These are phyloP conservation scores for Argynnis bischoffii DNA, from an alignment of 2,888 invertebrate species.

Conservation along the genomic window DNA sequence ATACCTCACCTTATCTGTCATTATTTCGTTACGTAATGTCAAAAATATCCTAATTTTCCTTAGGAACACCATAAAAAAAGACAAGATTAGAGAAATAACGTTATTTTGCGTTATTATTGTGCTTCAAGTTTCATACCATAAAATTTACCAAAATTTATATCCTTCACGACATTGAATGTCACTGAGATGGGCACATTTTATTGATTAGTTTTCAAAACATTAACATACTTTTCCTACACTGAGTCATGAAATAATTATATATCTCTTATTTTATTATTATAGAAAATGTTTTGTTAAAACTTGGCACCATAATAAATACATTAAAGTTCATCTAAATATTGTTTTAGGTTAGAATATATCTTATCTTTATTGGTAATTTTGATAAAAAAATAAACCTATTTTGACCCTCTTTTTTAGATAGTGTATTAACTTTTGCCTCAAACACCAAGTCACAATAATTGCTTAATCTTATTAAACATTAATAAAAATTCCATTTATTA, in stretches of 20 bases:
- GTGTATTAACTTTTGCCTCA: background rate
- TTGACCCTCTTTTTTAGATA: background rate
- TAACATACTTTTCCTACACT: background rate
- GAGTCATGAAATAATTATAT: constrained; percentile 13
- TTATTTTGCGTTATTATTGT: background rate
- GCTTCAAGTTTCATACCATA: background rate
- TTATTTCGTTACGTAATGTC: constrained; percentile 79
- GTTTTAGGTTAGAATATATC: constrained; percentile 27
- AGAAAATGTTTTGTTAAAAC: background rate
- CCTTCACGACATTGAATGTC: constrained; percentile 26
- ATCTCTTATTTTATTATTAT: background rate
- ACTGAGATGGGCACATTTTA: constrained; percentile 50
- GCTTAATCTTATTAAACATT: too few species aligned
- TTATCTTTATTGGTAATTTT: constrained; percentile 10
- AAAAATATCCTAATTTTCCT: constrained; percentile 50
- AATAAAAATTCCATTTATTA: too few species aligned
- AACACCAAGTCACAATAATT: background rate
- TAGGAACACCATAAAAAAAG: constrained; percentile 32
- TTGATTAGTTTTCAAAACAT: constrained; percentile 43
- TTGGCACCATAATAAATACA: background rate
- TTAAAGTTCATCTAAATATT: background rate
- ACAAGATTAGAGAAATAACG: background rate
- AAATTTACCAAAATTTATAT: background rate
- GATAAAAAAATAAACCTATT: constrained; percentile 1
- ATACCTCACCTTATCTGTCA: constrained; percentile 58